phyloP scores from a whole-genome alignment of 2,113 vertebrate genomes.

The Phyllopteryx taeniolatus region DNA sequence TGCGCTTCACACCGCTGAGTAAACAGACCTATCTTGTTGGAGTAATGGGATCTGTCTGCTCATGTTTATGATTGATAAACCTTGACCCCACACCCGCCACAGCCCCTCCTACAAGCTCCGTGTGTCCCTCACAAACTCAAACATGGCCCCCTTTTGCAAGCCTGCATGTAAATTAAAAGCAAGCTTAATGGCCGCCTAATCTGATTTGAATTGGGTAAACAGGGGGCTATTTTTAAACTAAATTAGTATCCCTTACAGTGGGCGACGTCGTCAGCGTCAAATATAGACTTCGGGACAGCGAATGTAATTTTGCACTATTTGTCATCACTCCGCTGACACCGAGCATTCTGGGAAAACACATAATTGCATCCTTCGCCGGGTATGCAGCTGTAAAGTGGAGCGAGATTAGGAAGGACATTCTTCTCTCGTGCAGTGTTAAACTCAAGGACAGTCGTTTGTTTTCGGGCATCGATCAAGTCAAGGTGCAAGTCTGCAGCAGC shows the following conservation, averaged over 20 bases:
- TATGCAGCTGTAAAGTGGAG: conserved; percentile 36
- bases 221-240: conserved; percentile 20
- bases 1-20: conserved; percentile 67
- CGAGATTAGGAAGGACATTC: conserved; percentile 29
- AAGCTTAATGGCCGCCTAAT: conserved; percentile 14
- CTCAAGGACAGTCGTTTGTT: conserved; percentile 1
- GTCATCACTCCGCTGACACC: conserved; percentile 37
- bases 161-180: conserved; percentile 10
- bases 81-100: conserved; percentile 51
- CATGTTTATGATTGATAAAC: conserved; percentile 74
- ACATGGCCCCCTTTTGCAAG: conserved; percentile 7
- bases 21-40: conserved; percentile 62
- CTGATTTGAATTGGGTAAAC: conserved; percentile 22
- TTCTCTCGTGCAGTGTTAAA: conserved; percentile 4
- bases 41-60: conserved; percentile 55
- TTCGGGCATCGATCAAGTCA: not conserved
- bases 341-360: conserved; percentile 50
- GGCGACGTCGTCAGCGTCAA: conserved; percentile 12
- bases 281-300: conserved; percentile 22
- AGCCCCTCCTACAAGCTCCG: conserved; percentile 46
- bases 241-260: conserved; percentile 20
- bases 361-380: conserved; percentile 39
- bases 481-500: not conserved
- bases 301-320: conserved; percentile 23
- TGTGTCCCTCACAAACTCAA: conserved; percentile 11